Evolutionary conservation across 2,888 invertebrate species (phyloP).

Genomic region (Mythimna pallens): DNA sequence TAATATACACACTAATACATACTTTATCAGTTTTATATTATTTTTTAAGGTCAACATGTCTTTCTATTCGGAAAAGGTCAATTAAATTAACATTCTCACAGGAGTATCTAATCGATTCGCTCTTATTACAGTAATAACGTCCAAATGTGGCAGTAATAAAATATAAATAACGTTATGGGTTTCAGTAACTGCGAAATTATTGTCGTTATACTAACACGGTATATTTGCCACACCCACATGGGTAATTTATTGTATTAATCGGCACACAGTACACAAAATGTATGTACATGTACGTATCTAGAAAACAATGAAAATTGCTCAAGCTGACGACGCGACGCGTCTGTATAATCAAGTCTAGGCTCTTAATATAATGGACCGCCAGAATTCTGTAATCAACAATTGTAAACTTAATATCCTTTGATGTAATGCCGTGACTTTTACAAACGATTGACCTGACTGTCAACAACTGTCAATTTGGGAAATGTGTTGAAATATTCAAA

Average conservation of each 20-base stretch:
- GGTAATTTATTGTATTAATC: conserved; percentile 29
- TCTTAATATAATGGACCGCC: not conserved
- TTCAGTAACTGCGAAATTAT: conserved; percentile 37
- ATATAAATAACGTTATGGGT: conserved; percentile 42
- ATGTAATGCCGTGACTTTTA: not conserved
- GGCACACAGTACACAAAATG: not conserved
- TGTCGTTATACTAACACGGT: conserved; percentile 13
- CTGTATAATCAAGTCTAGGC: conserved; percentile 3
- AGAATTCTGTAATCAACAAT: conserved; percentile 4
- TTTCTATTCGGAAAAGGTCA: not conserved
- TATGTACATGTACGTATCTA: not conserved
- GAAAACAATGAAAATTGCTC: conserved; percentile 13
- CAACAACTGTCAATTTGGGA: not conserved
- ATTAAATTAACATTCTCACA: conserved; percentile 22
- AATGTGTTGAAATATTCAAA: conserved; percentile 44
- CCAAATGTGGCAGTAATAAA: conserved; percentile 42
- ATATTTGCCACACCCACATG: conserved; percentile 22
- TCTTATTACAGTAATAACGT: conserved; percentile 34
- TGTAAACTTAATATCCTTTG: conserved; percentile 14
- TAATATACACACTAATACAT: no score
- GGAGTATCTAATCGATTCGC: conserved; percentile 9
- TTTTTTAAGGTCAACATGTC: not conserved
- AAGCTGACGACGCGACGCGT: not conserved
- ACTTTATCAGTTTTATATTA: not conserved
- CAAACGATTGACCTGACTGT: conserved; percentile 5